A percentile compares a stretch with the other conserved stretches of the same genome.
Evolutionary conservation across 2,888 invertebrate species (phyloP).

Genomic region (Metallyticus violacea): DNA sequence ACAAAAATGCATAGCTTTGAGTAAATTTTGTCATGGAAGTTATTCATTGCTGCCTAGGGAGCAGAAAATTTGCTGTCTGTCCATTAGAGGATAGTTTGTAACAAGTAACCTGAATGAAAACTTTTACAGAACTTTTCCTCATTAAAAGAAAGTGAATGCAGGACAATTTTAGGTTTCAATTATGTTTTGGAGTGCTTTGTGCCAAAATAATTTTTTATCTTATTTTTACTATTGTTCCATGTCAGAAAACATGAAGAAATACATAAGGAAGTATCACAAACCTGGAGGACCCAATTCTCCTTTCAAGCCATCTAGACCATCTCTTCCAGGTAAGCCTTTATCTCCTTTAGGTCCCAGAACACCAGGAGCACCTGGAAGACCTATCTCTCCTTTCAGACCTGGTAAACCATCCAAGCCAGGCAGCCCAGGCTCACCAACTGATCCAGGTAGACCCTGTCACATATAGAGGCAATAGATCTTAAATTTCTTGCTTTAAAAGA

Average conservation of each 20-base stretch:
- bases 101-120: too few relatives aligned
- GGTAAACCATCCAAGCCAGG: slow-evolving; percentile 60
- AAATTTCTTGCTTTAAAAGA: too few relatives aligned
- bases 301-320: slow-evolving; percentile 56
- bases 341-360: slow-evolving; percentile 53
- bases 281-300: slow-evolving; percentile 52
- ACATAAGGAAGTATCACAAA: slow-evolving; percentile 33
- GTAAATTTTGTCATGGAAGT: too few relatives aligned
- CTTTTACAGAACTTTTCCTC: too few relatives aligned
- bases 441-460: slow-evolving; percentile 45
- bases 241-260: slow-evolving; percentile 30
- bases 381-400: slow-evolving; percentile 37
- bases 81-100: too few relatives aligned
- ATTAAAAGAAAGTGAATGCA: too few relatives aligned
- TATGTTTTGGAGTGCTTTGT: too few relatives aligned
- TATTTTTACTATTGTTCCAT: background rate
- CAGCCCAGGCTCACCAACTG: slow-evolving; percentile 55
- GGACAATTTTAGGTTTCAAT: too few relatives aligned
- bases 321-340: slow-evolving; percentile 58
- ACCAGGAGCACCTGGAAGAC: slow-evolving; percentile 38
- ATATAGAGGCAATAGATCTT: too few relatives aligned
- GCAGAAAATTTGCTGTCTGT: too few relatives aligned
- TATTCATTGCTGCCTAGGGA: too few relatives aligned
- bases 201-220: background rate
- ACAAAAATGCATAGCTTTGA: too few relatives aligned